A percentile compares a stretch with the other conserved stretches of the same genome.
Evolutionary conservation across 2,113 vertebrate species (phyloP).

Genomic region (Gila orcuttii): DNA sequence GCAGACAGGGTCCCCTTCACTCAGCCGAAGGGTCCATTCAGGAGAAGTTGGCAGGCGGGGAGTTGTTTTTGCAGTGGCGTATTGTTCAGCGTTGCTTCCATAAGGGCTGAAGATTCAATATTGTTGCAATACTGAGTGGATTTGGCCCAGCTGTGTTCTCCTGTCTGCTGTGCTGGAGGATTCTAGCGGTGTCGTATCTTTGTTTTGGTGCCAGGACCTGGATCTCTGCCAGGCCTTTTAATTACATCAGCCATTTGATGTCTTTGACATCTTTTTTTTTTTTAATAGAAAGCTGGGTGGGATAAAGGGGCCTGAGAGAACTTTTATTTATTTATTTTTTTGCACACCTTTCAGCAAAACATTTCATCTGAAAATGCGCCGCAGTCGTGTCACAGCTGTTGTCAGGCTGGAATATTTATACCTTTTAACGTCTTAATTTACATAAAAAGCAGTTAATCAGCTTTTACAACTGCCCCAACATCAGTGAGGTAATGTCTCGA

Average conservation of each 20-base stretch:
- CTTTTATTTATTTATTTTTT: constrained; percentile 27
- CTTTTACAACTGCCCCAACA: constrained; percentile 61
- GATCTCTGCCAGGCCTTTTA: constrained; percentile 65
- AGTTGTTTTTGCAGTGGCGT: constrained; percentile 50
- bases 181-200: constrained; percentile 52
- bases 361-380: constrained; percentile 57
- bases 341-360: constrained; percentile 53
- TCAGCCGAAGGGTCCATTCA: constrained; percentile 51
- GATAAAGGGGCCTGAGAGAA: constrained; percentile 5
- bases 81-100: constrained; percentile 49
- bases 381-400: constrained; percentile 48
- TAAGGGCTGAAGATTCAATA: constrained; percentile 46
- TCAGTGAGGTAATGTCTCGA: constrained; percentile 76
- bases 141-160: constrained; percentile 54
- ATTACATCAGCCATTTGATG: constrained; percentile 70
- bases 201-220: constrained; percentile 63
- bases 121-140: constrained; percentile 56
- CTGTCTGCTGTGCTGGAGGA: constrained; percentile 40
- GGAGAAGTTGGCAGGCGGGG: constrained; percentile 50
- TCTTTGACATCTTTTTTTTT: constrained; percentile 69
- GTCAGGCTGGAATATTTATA: constrained; percentile 60
- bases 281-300: constrained; percentile 49
- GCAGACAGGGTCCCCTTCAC: constrained; percentile 52
- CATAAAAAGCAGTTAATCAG: constrained; percentile 73
- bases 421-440: constrained; percentile 62